Evolutionary conservation across 2,888 invertebrate genomes (phyloP), one percentile per base, ranked within the genome.

Genomic region (Diabrotica balteata): DNA sequence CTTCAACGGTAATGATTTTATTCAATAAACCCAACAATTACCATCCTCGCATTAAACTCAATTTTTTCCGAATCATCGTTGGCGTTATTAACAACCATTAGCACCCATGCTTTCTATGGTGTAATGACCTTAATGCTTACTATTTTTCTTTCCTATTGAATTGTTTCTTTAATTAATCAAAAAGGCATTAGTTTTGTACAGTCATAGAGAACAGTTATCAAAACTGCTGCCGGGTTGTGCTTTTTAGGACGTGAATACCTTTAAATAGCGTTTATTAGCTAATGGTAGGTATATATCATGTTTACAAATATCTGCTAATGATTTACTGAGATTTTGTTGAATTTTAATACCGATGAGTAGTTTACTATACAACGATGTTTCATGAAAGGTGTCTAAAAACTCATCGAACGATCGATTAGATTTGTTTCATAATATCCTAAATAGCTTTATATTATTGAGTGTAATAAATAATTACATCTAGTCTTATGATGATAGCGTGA

Each of bases 121-220:
- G 54, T 54, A 54, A 54, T 43, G 54, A 54, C 54, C 54, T 54
- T n/a, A 43, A 54, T 54, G 54, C 54, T 54, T 54, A 10, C 54
- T 43, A 43, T 43, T 42, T 54, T 54, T 54, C 42, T 51, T 51
- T 51, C 22, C 17, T 53, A 42, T 9, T n/a, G 43, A 54, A 54
- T 54, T 54, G 54, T 54, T 54, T 43, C 43, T 54, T 54, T 54
- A 43, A 54, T 54, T 43, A 54, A 54, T 54, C 54, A 54, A 54
- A 54, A 54, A 54, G 54, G 54, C 54, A 54, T 54, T 54, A 54
- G 54, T n/a, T 54, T 54, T 54, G 54, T 43, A 42, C n/a, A 42
- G 43, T 43, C 43, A 7, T 43, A 10, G n/a, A 43, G 42, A 54
- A 54, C 54, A 54, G 54, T 54, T 54, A 54, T 54, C 11, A 42